Percentiles rank a stretch among this genome's conserved stretches.
These are phyloP conservation scores for Mimas tiliae DNA, from an alignment of 2,888 invertebrate species.

Conservation along the genomic window DNA sequence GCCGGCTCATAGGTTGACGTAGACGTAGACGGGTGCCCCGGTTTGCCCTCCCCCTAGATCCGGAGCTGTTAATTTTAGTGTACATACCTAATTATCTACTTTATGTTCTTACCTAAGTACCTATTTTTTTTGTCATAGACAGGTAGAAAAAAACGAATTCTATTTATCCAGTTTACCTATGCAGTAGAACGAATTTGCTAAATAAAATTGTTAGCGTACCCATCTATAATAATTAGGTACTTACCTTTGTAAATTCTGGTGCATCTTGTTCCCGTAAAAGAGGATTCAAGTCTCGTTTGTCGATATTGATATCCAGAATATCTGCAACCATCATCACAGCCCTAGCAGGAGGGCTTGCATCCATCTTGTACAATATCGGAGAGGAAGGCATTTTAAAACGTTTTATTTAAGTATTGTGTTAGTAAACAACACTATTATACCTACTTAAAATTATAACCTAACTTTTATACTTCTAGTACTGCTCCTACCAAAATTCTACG, in stretches of 20 bases:
- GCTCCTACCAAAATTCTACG: no score
- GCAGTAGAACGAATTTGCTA: no score
- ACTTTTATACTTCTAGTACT: conserved; percentile 4
- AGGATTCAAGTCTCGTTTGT: conserved; percentile 60
- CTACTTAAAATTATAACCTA: neutral
- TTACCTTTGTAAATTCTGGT: conserved; percentile 64
- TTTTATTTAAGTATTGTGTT: neutral
- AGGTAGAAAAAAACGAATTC: no score
- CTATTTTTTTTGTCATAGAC: no score
- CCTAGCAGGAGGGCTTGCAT: conserved; percentile 70
- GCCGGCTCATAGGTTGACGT: no score
- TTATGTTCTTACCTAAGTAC: no score
- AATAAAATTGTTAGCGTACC: no score
- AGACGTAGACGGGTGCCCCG: no score
- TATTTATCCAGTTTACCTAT: no score
- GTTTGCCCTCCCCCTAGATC: no score
- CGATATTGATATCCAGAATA: conserved; percentile 58
- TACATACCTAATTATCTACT: no score
- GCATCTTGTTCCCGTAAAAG: conserved; percentile 67
- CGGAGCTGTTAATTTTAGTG: no score
- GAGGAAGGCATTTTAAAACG: neutral
- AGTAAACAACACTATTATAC: neutral
- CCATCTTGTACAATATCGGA: conserved; percentile 60
- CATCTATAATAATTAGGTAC: neutral
- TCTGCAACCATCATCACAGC: conserved; percentile 70